Evolutionary conservation across 2,113 vertebrate species (phyloP).

Genomic region (Mesocricetus auratus): DNA sequence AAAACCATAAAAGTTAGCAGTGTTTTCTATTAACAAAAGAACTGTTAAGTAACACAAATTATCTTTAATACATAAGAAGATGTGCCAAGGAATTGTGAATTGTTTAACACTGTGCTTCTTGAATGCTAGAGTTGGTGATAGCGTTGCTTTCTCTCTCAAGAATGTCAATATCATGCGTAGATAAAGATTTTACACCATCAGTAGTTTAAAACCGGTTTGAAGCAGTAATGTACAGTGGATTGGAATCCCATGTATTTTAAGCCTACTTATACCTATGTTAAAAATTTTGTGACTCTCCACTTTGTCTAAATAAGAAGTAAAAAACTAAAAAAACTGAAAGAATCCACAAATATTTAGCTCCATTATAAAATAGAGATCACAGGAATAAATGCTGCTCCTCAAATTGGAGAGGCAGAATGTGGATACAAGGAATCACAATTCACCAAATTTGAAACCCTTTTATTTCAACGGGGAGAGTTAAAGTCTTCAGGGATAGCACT

Average conservation of each 20-base stretch:
- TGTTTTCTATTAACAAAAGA: conserved; percentile 17
- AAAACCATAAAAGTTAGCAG: background rate
- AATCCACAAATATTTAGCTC: background rate
- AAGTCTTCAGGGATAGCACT: background rate
- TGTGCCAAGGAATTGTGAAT: background rate
- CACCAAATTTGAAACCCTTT: background rate
- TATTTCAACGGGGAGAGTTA: background rate
- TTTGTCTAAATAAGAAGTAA: background rate
- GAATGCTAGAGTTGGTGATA: background rate
- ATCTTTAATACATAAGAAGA: conserved; percentile 13
- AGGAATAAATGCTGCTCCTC: background rate
- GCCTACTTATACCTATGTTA: background rate
- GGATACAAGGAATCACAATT: background rate
- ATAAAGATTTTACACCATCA: background rate
- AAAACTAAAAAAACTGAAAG: conserved; percentile 29
- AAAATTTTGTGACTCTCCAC: background rate
- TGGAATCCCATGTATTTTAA: conserved; percentile 37
- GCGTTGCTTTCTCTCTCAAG: background rate
- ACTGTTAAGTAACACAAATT: background rate
- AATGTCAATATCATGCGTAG: background rate
- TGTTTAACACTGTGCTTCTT: conserved; percentile 45
- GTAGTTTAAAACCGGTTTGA: conserved; percentile 23
- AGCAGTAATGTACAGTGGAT: background rate
- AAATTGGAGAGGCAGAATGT: background rate
- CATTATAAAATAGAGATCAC: background rate